Base-by-base conservation (phyloP, 2,888 invertebrate species). In the Caenorhabditis imperialis region DNA sequence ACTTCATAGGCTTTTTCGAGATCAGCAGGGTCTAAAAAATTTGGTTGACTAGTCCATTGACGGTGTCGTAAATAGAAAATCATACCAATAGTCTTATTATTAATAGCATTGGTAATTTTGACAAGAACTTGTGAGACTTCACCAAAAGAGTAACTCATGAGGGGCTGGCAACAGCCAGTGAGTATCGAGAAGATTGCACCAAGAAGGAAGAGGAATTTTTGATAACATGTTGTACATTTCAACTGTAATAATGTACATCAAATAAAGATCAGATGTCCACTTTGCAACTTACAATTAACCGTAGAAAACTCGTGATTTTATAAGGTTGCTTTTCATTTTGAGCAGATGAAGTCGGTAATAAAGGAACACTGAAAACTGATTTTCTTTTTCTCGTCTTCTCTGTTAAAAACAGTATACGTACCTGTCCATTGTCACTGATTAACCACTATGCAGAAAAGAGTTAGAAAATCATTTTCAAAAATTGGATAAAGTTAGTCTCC, bases 141-240 rank as follows among this genome's bases (percentile, higher is more conserved):
- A 60, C 78, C 78, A 38, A 81, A 78, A 10, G 77, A 51, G 20
- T 76, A 72, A 48, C 73, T 58, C 57, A 75, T 73, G 40, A 75
- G 72, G 23, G 71, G 63, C 20, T 69, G 69, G 10, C 74, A 69
- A 16, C 69, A 33, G 18, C 84, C 84, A 3, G 81, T 79, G 8
- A 62, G 58, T 6, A 84, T 51, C 12, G 84, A 75, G 20, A 75
- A 63, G 0, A 67, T 16, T 2, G 51, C 25, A 22, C 84, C 84
- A 14, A 80, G 10, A 12, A 80, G 0, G 18, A 85, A 40, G 16
- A 84, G 57, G 4, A 75, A 14, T 22, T 75, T 47, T 50, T 84
- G 84, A 20, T 60, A 65, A 8, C 55, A 38, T 35, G 74, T 53
- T 47, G 82, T 75, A 70, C 78, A 84, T 45, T 82, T 78, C 38